Base-by-base conservation (phyloP, 1,140 invertebrate genomes). In the Phenacoccus solenopsis region DNA sequence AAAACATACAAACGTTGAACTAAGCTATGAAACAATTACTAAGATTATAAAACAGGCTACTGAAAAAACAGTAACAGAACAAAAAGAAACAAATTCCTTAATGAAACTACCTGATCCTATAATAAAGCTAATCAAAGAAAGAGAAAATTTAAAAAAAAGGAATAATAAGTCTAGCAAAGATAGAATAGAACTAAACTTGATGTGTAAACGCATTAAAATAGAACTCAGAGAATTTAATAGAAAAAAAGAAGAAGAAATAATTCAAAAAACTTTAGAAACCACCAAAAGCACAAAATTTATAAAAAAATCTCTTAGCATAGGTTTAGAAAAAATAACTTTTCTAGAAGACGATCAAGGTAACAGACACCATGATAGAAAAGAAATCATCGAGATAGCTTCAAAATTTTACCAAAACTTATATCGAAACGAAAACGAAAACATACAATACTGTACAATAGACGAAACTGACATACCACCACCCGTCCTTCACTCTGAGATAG, bases 401-500 rank as follows among this genome's bases (percentile, higher is more conserved):
- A 21, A 69, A 2, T 69, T 69, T 27, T 69, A 69, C 24, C 1
- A 12, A 12, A 12, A 49, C 13, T n/a, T 69, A 5, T 69, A 69
- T 49, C 1, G n/a, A 57, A 12, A 12, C 5, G 7, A 49, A 57
- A 25, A 12, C 1, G 4, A n/a, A n/a, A n/a, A n/a, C n/a, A n/a
- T n/a, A n/a, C n/a, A 4, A 57, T 20, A 69, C 20, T 21, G 22
- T 22, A 69, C 7, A 9, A 21, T 10, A 21, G n/a, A 49, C 10
- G 24, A 30, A 69, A 20, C 13, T 30, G 32, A 69, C 5, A 28
- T 3, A 27, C 10, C 20, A 22, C 28, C 24, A 70, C 38, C n/a
- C 32, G 21, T 16, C 16, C 22, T 12, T 22, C 28, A 7, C 27
- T 24, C 20, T 16, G 56, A 3, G 4, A n/a, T n/a, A n/a, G 21